Evolutionary conservation across 1,140 invertebrate genomes (phyloP), one percentile per base, ranked within the genome.

Genomic region (Limonius californicus): DNA sequence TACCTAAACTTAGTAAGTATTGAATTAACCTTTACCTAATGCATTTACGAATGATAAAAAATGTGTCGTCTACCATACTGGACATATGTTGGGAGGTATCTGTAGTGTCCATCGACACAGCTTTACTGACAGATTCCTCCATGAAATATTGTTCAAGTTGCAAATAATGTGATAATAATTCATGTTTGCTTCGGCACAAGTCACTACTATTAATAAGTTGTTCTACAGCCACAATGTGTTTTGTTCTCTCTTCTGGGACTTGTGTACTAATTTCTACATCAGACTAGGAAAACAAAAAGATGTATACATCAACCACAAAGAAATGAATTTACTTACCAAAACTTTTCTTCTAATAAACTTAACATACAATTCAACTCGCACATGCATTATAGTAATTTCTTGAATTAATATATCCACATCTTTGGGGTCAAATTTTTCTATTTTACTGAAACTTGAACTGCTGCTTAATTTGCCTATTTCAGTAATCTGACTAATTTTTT

Each of bases 41-140:
- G 73, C 93, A 95, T 80, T 99, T 99, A 68, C 95, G 91, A 0
- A 98, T 86, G 65, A 99, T 96, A 75, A 96, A 99, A 77, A 99
- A 99, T 1, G 97, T 89, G 81, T 99, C 96, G 78, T 99, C 97
- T 0, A 99, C 89, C 81, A 99, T 89, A 68, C 91, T 96, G 0
- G 95, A 97, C 1, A 88, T 92, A 61, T 89, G 82, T 53, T 89
- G 85, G 1, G 71, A 62, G 54, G 79, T 75, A 63, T 88, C 87
- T 32, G 89, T 76, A 0, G 80, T 81, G 71, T 98, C 95, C 83
- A 98, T 87, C 61, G 86, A 85, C 42, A 99, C 85, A 16, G 96
- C 97, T 78, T 99, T 99, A 23, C 88, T 84, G 0, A 98, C 89
- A 74, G 94, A 98, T 78, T 99, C 94, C 68, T 92, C 89, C 83